Percentiles rank a stretch among this genome's conserved stretches.
Evolutionary conservation across 2,113 vertebrate species (phyloP).

Genomic region (Charina bottae): DNA sequence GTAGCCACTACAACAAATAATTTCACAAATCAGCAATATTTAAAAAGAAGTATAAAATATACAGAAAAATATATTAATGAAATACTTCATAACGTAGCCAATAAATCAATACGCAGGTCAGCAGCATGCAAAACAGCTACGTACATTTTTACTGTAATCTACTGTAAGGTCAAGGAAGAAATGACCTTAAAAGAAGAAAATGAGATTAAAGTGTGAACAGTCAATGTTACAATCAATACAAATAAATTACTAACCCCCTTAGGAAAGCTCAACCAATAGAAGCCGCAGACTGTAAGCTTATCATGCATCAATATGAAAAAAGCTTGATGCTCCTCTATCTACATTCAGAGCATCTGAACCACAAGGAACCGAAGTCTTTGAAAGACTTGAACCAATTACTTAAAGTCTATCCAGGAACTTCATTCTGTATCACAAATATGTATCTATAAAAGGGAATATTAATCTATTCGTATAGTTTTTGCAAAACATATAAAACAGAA

Average conservation of each 20-base stretch:
- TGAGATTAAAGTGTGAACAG: background rate
- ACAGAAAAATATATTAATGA: background rate
- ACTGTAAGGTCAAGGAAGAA: background rate
- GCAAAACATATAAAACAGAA: background rate
- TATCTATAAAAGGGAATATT: background rate
- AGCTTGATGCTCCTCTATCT: background rate
- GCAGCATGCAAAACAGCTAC: background rate
- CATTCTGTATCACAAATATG: background rate
- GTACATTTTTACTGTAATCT: background rate
- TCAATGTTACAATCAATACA: background rate
- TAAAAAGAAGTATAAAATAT: conserved; percentile 8
- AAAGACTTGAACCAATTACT: no score
- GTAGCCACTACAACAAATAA: conserved; percentile 5
- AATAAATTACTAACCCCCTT: conserved; percentile 38
- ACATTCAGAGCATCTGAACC: background rate
- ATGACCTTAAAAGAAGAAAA: conserved; percentile 13
- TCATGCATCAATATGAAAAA: conserved; percentile 8
- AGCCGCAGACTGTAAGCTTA: background rate
- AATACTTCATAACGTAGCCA: background rate
- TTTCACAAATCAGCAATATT: background rate
- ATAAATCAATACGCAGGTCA: background rate
- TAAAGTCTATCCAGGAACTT: background rate
- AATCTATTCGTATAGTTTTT: background rate
- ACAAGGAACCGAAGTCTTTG: background rate
- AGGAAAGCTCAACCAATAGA: conserved; percentile 41